Base-by-base conservation (phyloP, 2,888 invertebrate species). In the Nemapogon koenigi region DNA sequence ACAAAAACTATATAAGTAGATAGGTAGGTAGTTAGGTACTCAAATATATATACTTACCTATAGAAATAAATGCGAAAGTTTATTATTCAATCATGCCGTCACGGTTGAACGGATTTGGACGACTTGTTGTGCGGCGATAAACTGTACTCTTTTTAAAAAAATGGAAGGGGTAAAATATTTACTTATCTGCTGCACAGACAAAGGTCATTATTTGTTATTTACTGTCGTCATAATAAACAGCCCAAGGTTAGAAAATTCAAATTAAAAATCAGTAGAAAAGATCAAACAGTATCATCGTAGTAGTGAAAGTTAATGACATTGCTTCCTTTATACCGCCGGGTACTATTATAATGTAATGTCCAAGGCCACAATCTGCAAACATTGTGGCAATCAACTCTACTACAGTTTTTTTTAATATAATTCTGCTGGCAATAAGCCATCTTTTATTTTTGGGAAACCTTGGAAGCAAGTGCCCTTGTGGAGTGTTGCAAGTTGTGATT, bases 391-490 rank as follows among this genome's bases (percentile, higher is more conserved):
- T 28, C 29, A 32, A 30, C 30, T 16, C 16, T 32, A 31, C 28
- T 33, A 33, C 33, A 33, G 19, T 33, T 33, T 33, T 16, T 19
- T 22, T 22, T 22, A 19, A 33, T 19, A 19, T 33, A 19, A 33
- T 33, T 14, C 33, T 33, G 14, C 69, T 75, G 73, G 73, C 75
- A 76, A 59, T 64, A 62, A 60, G 66, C 71, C 72, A 65, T 59
- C 50, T 42, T 61, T 72, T 76, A 76, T 76, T 75, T 75, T 67
- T 75, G 72, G 62, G 62, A 57, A 71, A 76, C 75, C 76, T 75
- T 78, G 76, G 71, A 63, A 66, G 54, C 65, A 67, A 64, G 70
- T 67, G 75, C 73, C 75, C 75, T 75, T 76, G 73, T 60, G 60
- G 55, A 56, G 62, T 59, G 62, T 60, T 56, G 52, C 55, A 53